Percentiles rank a stretch among this genome's conserved stretches.
These are phyloP conservation scores for Idaea aversata DNA, from an alignment of 2,888 invertebrate genomes.

Conservation along the genomic window DNA sequence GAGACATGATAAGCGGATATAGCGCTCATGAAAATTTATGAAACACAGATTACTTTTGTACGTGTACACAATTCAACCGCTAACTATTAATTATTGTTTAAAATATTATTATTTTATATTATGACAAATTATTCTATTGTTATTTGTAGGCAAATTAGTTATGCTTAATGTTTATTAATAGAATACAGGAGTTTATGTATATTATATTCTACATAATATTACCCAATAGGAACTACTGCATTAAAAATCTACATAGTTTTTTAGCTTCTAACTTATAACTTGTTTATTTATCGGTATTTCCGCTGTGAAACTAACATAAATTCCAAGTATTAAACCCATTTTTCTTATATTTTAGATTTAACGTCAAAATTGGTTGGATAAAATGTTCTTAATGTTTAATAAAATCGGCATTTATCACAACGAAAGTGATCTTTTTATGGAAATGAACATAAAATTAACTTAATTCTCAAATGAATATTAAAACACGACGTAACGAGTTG, in stretches of 20 bases:
- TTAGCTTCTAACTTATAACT: background rate
- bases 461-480: background rate
- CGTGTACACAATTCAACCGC: background rate
- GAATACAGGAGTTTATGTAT: too few species aligned
- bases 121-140: background rate
- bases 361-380: background rate
- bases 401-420: background rate
- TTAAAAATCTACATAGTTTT: background rate
- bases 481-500: background rate
- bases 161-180: background rate
- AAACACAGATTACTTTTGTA: constrained; percentile 34
- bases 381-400: background rate
- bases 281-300: background rate
- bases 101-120: background rate
- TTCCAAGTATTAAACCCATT: background rate
- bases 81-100: background rate
- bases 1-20: constrained; percentile 16
- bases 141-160: background rate
- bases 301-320: background rate
- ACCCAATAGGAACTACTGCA: background rate
- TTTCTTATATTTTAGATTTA: background rate
- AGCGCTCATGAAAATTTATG: constrained; percentile 41
- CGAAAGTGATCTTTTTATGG: constrained; percentile 1
- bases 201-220: background rate
- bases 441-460: background rate